Percentiles rank a stretch among this genome's conserved stretches.
Evolutionary conservation across 2,888 invertebrate genomes (phyloP).

Genomic region (Macroteleia sp.): DNA sequence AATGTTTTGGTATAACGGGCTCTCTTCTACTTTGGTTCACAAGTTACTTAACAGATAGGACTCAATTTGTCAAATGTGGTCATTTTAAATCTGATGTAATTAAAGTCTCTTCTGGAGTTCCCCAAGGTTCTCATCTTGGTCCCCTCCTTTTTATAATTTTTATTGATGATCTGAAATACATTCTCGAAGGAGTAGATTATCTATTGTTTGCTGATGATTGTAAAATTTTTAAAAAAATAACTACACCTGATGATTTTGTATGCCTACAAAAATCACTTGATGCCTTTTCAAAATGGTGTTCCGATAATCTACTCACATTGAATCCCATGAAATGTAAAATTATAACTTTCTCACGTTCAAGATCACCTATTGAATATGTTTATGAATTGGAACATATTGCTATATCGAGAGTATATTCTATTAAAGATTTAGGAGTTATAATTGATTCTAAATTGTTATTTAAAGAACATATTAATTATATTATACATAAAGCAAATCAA

Average conservation of each 20-base stretch:
- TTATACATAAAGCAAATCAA: not conserved
- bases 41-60: not conserved
- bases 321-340: not conserved
- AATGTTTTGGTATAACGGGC: not conserved
- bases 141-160: slow-evolving; percentile 3
- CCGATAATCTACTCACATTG: not conserved
- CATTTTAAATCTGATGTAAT: not conserved
- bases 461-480: not conserved
- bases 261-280: not conserved
- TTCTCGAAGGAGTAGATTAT: not conserved
- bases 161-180: not conserved
- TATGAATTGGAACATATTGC: not conserved
- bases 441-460: not conserved
- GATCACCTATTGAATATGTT: not conserved
- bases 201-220: slow-evolving; percentile 7
- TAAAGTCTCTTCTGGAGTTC: not conserved
- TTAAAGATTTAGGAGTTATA: not conserved
- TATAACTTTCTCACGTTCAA: not conserved
- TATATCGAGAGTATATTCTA: not conserved
- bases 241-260: not conserved
- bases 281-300: not conserved
- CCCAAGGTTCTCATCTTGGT: slow-evolving; percentile 4
- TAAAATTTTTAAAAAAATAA: not conserved
- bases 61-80: not conserved
- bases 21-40: not conserved